Percentiles rank a stretch among this genome's conserved stretches.
Evolutionary conservation across 2,113 vertebrate species (phyloP).

Genomic region (Oplegnathus fasciatus): DNA sequence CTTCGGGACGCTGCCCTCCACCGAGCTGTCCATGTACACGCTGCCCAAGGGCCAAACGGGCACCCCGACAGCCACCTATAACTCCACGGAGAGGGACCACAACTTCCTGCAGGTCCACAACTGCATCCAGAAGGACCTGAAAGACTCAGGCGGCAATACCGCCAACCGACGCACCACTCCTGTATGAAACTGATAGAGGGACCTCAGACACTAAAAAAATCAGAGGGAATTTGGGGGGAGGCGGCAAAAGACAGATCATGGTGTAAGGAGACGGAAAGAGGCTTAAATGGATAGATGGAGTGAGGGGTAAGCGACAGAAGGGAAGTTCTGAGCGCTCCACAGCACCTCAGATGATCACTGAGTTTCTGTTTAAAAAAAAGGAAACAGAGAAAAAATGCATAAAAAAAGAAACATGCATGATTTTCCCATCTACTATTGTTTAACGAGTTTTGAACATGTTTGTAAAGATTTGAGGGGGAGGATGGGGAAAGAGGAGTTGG

Average conservation of each 20-base stretch:
- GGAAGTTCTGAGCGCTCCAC: conserved; percentile 42
- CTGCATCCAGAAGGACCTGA: conserved; percentile 97
- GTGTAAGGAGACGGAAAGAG: conserved; percentile 25
- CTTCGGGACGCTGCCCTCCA: conserved; percentile 95
- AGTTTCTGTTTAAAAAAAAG: conserved; percentile 79
- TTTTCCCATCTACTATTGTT: conserved; percentile 96
- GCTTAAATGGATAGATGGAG: conserved; percentile 14
- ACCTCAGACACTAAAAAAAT: conserved; percentile 49
- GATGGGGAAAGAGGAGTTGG: conserved; percentile 54
- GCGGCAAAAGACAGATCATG: conserved; percentile 40
- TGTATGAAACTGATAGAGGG: conserved; percentile 86
- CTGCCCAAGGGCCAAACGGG: conserved; percentile 91
- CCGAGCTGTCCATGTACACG: conserved; percentile 98
- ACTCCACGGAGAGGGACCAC: conserved; percentile 95
- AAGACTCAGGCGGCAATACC: conserved; percentile 94
- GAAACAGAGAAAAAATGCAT: conserved; percentile 67
- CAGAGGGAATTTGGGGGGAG: conserved; percentile 46
- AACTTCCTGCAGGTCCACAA: conserved; percentile 99
- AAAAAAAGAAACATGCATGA: conserved; percentile 89
- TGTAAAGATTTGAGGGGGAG: conserved; percentile 79
- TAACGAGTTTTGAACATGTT: conserved; percentile 92
- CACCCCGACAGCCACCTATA: conserved; percentile 95
- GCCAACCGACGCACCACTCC: conserved; percentile 98
- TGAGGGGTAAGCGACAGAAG: neutral
- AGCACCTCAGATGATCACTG: conserved; percentile 73